Evolutionary conservation across 1,140 invertebrate genomes (phyloP).

Genomic region (Helicoverpa armigera): DNA sequence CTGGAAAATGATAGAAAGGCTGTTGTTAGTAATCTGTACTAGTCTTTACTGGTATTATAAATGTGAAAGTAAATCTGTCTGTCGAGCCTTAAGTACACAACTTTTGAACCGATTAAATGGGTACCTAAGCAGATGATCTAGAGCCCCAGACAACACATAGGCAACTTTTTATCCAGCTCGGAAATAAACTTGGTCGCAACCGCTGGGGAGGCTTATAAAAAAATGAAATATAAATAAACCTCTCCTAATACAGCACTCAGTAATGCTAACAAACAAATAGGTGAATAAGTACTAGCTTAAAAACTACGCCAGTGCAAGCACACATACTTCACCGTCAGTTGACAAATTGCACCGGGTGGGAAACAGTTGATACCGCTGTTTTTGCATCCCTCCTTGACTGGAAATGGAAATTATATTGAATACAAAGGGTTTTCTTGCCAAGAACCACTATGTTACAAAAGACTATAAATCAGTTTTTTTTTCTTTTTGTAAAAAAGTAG

Average conservation of each 20-base stretch:
- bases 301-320: slow-evolving; percentile 19
- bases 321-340: slow-evolving; percentile 31
- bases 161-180: no score
- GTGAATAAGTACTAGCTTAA: slow-evolving; percentile 12
- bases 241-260: neutral
- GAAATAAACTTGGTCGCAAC: no score
- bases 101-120: no score
- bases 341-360: slow-evolving; percentile 27
- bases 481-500: no score
- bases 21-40: no score
- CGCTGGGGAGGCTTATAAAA: no score
- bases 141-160: no score
- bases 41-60: no score
- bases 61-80: no score
- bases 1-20: neutral
- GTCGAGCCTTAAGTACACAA: no score
- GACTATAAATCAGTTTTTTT: neutral
- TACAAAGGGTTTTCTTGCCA: slow-evolving; percentile 18
- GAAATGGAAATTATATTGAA: slow-evolving; percentile 28
- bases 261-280: neutral
- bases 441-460: slow-evolving; percentile 3
- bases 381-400: slow-evolving; percentile 23
- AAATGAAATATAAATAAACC: neutral
- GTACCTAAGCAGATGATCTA: no score
- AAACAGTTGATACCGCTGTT: slow-evolving; percentile 35